phyloP scores from a whole-genome alignment of 2,113 vertebrate genomes.

The Tricholaema leucomelas region DNA sequence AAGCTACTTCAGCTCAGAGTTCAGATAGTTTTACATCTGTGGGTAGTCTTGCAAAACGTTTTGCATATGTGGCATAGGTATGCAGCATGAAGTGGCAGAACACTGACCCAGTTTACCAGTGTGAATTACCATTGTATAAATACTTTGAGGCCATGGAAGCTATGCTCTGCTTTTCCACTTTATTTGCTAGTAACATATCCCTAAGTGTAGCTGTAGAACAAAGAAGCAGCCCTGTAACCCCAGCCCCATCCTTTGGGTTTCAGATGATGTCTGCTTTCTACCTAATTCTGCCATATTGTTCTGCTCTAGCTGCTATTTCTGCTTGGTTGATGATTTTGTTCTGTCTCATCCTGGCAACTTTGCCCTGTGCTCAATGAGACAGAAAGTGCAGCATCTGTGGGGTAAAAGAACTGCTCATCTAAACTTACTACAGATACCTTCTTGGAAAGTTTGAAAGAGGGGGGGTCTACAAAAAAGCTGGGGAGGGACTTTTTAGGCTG shows the following conservation, averaged over 20 bases:
- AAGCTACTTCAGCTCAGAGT: neutral
- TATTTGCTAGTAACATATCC: neutral
- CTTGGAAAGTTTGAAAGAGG: neutral
- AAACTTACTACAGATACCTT: neutral
- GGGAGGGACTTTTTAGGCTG: too few relatives aligned
- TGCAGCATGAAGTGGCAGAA: neutral
- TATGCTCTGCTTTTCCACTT: neutral
- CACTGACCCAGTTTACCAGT: constrained; percentile 22
- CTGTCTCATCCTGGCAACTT: neutral
- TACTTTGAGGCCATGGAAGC: constrained; percentile 17
- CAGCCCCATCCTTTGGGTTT: neutral
- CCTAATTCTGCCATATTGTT: neutral
- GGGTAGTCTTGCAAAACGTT: neutral
- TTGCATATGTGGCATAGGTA: neutral
- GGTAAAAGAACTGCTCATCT: neutral
- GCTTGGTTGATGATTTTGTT: neutral
- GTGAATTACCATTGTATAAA: constrained; percentile 5
- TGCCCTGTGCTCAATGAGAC: neutral
- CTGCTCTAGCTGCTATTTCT: neutral
- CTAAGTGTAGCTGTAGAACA: neutral
- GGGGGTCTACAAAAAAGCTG: too few relatives aligned
- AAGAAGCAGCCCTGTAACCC: neutral
- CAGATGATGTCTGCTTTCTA: neutral
- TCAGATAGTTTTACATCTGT: constrained; percentile 5
- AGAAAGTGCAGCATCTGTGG: neutral